These are phyloP conservation scores for Meiosimyza decipiens DNA, from an alignment of 2,888 invertebrate species.

Conservation along the genomic window DNA sequence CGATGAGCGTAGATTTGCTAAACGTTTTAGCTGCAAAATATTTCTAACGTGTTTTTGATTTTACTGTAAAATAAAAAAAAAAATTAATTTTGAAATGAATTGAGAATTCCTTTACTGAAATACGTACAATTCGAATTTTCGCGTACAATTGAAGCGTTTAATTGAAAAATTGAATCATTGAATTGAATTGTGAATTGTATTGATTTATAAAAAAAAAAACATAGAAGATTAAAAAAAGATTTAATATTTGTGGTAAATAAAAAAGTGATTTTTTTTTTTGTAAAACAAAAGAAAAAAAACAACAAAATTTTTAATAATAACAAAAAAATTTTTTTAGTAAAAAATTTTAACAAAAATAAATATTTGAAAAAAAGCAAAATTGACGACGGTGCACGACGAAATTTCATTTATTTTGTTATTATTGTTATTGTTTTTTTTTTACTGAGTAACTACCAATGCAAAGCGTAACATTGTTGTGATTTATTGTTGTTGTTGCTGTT, in stretches of 20 bases:
- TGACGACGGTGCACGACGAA: too few relatives aligned
- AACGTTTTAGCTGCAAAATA: conserved; percentile 18
- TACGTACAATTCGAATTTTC: neutral
- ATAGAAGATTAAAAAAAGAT: neutral
- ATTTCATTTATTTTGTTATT: neutral
- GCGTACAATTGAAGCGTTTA: too few relatives aligned
- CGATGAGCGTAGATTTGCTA: conserved; percentile 32
- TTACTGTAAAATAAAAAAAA: neutral
- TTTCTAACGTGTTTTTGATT: conserved; percentile 31
- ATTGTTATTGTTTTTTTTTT: neutral
- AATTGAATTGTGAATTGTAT: neutral
- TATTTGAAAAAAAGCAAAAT: too few relatives aligned
- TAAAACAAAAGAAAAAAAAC: neutral
- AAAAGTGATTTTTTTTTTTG: neutral
- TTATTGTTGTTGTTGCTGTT: conserved; percentile 9
- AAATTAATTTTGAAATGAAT: neutral
- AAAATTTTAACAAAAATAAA: too few relatives aligned
- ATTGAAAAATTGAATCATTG: neutral
- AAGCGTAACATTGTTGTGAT: neutral
- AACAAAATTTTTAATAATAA: too few relatives aligned
- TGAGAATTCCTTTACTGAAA: neutral
- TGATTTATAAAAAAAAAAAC: conserved; percentile 1
- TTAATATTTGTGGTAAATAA: neutral
- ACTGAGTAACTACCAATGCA: neutral
- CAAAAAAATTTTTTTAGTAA: too few relatives aligned